A percentile compares a stretch with the other conserved stretches of the same genome.
Evolutionary conservation across 2,888 invertebrate genomes (phyloP).

Genomic region (Coleophora deauratella): DNA sequence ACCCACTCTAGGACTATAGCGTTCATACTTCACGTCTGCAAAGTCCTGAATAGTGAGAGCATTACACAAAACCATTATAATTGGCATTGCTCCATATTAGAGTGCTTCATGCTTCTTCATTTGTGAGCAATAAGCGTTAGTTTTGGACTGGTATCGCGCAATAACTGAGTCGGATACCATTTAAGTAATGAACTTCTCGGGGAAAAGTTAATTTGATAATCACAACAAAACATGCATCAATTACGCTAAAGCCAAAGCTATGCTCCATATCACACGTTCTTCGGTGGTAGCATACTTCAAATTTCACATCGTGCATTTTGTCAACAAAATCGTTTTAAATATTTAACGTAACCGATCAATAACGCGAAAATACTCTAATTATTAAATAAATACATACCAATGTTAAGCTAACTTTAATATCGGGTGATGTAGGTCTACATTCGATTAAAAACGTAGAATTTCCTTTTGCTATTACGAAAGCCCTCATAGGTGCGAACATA

Average conservation of each 20-base stretch:
- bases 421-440: conserved; percentile 65
- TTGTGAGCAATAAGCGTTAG: conserved; percentile 50
- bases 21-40: conserved; percentile 38
- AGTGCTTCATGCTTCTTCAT: conserved; percentile 40
- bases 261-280: neutral
- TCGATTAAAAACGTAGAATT: conserved; percentile 45
- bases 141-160: conserved; percentile 4
- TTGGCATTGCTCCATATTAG: conserved; percentile 1
- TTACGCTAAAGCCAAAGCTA: neutral
- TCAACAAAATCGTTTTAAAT: too few relatives aligned
- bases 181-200: conserved; percentile 9
- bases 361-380: neutral
- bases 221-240: neutral
- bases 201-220: neutral
- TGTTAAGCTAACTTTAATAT: conserved; percentile 44
- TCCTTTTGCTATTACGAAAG: conserved; percentile 39
- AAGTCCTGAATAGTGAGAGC: conserved; percentile 60
- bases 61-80: conserved; percentile 34
- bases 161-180: conserved; percentile 2
- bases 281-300: neutral
- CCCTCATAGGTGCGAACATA: conserved; percentile 56
- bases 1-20: conserved; percentile 60
- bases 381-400: conserved; percentile 50
- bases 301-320: neutral
- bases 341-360: neutral